Conservation (phyloP, 2,797 vertebrate species). For the Pangasius larnaudii region DNA sequence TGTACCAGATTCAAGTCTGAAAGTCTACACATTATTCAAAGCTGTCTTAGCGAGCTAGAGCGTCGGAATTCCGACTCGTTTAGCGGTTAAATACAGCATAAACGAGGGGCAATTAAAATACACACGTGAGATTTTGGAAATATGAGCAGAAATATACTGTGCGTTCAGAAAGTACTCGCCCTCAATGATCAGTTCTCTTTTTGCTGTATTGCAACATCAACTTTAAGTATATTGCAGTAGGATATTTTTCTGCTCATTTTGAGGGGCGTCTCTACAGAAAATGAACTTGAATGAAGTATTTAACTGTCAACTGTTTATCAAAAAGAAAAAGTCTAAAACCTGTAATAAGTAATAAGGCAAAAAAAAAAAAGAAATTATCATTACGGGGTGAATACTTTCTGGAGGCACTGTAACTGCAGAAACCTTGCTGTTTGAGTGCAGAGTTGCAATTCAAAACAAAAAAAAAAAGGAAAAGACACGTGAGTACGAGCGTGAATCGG, state of each 20-base stretch:
- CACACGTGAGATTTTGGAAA: not conserved
- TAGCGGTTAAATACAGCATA: not conserved
- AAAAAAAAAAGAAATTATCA: not conserved
- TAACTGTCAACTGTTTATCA: not conserved
- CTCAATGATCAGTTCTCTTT: not conserved
- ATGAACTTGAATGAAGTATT: not conserved
- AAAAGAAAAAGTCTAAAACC: not conserved
- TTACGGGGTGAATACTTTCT: not conserved
- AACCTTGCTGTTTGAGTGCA: not conserved
- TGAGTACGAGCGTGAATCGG: not conserved
- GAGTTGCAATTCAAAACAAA: not conserved
- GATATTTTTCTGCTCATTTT: not conserved
- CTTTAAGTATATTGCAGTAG: not conserved
- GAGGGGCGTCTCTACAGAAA: not conserved
- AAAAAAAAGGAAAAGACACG: not conserved
- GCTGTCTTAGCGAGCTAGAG: not conserved
- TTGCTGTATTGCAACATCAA: not conserved
- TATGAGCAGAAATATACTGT: not conserved
- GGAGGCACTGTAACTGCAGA: not conserved
- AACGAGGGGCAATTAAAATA: not conserved
- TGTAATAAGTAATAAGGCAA: not conserved
- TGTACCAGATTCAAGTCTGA: not conserved
- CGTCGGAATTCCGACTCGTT: not conserved
- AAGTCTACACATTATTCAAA: not conserved
- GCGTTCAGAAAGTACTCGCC: not conserved